Base-by-base conservation (phyloP, 1,140 invertebrate species). In the Drosophila pseudoobscura region DNA sequence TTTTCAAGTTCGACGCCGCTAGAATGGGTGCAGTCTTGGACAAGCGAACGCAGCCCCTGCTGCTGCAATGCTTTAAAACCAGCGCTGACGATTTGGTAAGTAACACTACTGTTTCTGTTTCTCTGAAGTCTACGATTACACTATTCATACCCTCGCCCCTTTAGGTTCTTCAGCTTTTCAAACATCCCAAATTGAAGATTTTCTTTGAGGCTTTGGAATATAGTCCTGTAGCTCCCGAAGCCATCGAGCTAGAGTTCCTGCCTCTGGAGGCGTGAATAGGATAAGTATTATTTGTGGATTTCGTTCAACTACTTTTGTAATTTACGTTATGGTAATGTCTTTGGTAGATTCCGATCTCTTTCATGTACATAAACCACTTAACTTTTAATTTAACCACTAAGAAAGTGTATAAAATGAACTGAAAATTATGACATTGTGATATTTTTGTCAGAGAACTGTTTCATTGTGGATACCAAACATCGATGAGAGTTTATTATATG, bases 121-220 rank as follows among this genome's bases (percentile, higher is more conserved):
- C 20, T 20, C 20, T 20, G 20, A 20, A 20, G 20, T 20, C 2
- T 43, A 6, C 44, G 26, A 17, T 5, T 41, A 1, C 1, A 8
- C 13, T 9, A 9, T 6, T 1, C 20, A 0, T 26, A 3, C 22
- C 4, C 22, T 29, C 11, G 20, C 29, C 3, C 49, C 31, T 13
- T 39, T 39, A 74, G 71, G 64, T 74, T 44, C 11, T 5, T 3
- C 2, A 75, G 15, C 20, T 20, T 7, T 74, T 74, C 22, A 35
- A 26, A 2, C 70, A 74, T 49, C 22, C 47, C 0, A 74, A 75
- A 11, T 49, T 74, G 6, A 24, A 24, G 3, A 47, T 74, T 50
- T 31, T 50, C 11, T 74, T 41, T 22, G 26, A 20, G 17, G 7
- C 31, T 3, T 31, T n/a, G 5, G 29, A 56, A 8, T 39, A 24